Base-by-base conservation (phyloP, 2,888 invertebrate species). In the Coelinius sp. region DNA sequence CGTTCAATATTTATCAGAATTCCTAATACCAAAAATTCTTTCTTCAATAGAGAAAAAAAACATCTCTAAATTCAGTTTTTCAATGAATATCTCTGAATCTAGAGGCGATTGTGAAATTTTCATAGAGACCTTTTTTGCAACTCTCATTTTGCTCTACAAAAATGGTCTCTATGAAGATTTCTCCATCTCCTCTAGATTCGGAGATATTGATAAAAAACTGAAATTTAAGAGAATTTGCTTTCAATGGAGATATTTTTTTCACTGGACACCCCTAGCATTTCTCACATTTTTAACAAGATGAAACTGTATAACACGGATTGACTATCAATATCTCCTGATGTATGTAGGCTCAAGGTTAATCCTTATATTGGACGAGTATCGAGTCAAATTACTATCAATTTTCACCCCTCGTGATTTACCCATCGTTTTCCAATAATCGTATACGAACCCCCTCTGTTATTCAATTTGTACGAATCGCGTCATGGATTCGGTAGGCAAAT, bases 381-480 rank as follows among this genome's bases (percentile, higher is more conserved):
- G 67, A 59, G 27, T 73, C 70, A 73, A 70, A 56, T 76, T 76
- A 74, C 53, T 74, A 59, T 72, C 70, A 76, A 74, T 76, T 76
- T 70, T 59, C 65, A 74, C 49, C 52, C 70, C 46, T 59, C 38
- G 12, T 53, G n/a, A 3, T 68, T 24, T 22, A 12, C 8, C 24
- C 6, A 41, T 17, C 27, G 24, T 24, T 52, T 53, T 64, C 17
- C 53, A 64, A 64, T 52, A 27, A 35, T 38, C 24, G 7, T 46
- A n/a, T 24, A 22, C 35, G 10, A 6, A 10, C 10, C 8, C 3
- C n/a, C 63, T 44, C 24, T 22, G 24, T 46, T 20, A 24, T 27
- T 46, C 8, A 10, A 46, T 27, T 25, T 46, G 14, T 5, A 65
- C 5, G 25, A 17, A 66, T 22, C 12, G 5, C 5, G 1, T 72